phyloP scores from a whole-genome alignment of 2,888 invertebrate genomes.

The Melitaea athalia region DNA sequence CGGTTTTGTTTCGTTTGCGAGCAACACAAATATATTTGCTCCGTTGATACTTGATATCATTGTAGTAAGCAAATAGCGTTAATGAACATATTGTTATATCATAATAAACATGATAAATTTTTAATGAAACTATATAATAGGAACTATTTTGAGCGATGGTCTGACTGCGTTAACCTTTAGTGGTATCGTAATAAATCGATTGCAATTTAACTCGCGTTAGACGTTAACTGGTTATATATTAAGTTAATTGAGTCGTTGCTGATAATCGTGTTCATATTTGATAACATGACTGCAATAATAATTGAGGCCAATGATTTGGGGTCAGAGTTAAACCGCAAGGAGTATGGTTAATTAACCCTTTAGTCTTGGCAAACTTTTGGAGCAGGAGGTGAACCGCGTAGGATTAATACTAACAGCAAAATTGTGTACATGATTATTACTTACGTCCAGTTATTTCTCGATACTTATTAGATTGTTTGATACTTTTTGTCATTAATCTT shows the following conservation, averaged over 20 bases:
- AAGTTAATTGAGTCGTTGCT: conserved; percentile 23
- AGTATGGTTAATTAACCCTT: conserved; percentile 10
- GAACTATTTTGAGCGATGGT: not conserved
- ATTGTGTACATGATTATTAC: too few relatives aligned
- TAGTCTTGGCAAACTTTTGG: not conserved
- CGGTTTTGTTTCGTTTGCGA: too few relatives aligned
- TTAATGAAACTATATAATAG: not conserved
- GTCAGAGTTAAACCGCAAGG: conserved; percentile 4
- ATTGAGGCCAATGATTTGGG: conserved; percentile 4
- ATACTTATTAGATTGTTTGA: too few relatives aligned
- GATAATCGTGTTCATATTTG: conserved; percentile 20
- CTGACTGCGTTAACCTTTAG: not conserved
- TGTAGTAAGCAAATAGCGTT: too few relatives aligned
- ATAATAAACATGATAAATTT: too few relatives aligned
- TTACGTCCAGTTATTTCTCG: too few relatives aligned
- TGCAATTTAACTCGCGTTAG: conserved; percentile 18
- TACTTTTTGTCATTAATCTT: too few relatives aligned
- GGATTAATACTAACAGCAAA: too few relatives aligned
- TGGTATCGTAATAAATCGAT: conserved; percentile 14
- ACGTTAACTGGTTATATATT: conserved; percentile 22
- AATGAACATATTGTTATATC: too few relatives aligned
- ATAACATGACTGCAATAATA: conserved; percentile 23
- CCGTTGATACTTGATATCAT: too few relatives aligned
- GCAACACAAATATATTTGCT: too few relatives aligned
- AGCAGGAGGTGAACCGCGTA: too few relatives aligned